phyloP scores from a whole-genome alignment of 2,797 vertebrate genomes.

The Aplochiton taeniatus region DNA sequence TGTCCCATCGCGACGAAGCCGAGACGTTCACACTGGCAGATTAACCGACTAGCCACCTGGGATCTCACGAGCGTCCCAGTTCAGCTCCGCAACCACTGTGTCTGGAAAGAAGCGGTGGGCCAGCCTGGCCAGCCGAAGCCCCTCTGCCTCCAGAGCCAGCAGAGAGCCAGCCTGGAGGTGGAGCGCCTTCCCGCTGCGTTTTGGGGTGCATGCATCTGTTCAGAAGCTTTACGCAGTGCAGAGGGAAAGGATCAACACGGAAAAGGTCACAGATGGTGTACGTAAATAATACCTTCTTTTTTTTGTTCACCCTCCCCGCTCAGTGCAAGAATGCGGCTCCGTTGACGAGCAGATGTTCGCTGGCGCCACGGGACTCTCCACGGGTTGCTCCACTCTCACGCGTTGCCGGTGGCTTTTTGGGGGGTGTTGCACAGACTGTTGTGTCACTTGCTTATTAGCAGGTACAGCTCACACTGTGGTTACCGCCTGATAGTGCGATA shows the following conservation, averaged over 20 bases:
- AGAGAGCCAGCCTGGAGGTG: too few species aligned
- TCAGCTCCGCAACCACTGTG: too few species aligned
- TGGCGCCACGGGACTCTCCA: not conserved
- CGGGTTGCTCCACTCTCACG: not conserved
- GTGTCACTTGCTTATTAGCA: not conserved
- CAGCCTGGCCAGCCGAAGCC: too few species aligned
- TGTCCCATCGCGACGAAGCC: too few species aligned
- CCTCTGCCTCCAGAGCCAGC: too few species aligned
- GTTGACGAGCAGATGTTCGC: not conserved
- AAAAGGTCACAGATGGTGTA: constrained; percentile 4
- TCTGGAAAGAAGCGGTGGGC: too few species aligned
- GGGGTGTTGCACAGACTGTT: not conserved
- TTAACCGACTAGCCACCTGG: too few species aligned
- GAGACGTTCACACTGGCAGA: too few species aligned
- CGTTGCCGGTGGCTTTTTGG: not conserved
- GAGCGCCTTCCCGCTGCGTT: not conserved
- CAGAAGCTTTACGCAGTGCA: not conserved
- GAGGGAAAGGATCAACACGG: not conserved
- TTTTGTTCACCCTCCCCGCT: too few species aligned
- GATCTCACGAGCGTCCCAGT: too few species aligned
- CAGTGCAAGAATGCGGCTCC: not conserved
- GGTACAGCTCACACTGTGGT: not conserved
- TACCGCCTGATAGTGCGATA: too few species aligned
- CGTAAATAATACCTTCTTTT: constrained; percentile 2
- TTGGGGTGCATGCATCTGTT: not conserved